Evolutionary conservation across 2,888 invertebrate species (phyloP), one percentile per base, ranked within the genome.

Genomic region (Notodonta dromedarius): DNA sequence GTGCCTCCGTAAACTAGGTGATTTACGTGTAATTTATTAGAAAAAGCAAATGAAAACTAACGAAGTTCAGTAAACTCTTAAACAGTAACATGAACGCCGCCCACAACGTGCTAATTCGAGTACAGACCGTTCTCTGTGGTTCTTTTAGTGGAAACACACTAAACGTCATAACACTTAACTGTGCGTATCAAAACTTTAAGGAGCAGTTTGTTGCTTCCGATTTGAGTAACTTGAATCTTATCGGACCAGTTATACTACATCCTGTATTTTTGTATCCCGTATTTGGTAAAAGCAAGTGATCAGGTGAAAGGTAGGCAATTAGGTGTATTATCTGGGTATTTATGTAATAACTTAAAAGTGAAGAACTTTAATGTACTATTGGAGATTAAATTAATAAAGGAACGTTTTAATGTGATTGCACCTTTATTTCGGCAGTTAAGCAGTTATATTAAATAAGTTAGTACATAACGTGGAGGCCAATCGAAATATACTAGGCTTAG

Each of bases 61-160:
- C 8, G 13, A 32, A 65, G 72, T 69, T 72, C 71, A 70, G n/a
- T 63, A 67, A 69, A 67, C 71, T 70, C 61, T 61, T 24, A 67
- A 66, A 74, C 71, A 72, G 70, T 62, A 63, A 61, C 69, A 77
- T 82, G 80, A 78, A 73, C 82, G 77, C 78, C 73, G 63, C 79
- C 80, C 75, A 80, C 79, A 55, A 44, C 56, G 61, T 63, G 76
- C 72, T 79, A 79, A 79, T 73, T 74, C 62, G 56, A 65, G 65
- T 65, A 73, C 63, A 79, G 68, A 66, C 67, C 62, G 62, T 61
- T 55, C 65, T 54, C 61, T 71, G 73, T 73, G 65, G 70, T 65
- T 71, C 64, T 62, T 59, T 63, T 24, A 32, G 24, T 16, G 61
- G 16, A 16, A 44, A 42, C 56, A 44, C 44, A 44, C 56, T 56